Evolutionary conservation across 2,113 vertebrate genomes (phyloP), one percentile per base, ranked within the genome.

Genomic region (Phalacrocorax carbo): DNA sequence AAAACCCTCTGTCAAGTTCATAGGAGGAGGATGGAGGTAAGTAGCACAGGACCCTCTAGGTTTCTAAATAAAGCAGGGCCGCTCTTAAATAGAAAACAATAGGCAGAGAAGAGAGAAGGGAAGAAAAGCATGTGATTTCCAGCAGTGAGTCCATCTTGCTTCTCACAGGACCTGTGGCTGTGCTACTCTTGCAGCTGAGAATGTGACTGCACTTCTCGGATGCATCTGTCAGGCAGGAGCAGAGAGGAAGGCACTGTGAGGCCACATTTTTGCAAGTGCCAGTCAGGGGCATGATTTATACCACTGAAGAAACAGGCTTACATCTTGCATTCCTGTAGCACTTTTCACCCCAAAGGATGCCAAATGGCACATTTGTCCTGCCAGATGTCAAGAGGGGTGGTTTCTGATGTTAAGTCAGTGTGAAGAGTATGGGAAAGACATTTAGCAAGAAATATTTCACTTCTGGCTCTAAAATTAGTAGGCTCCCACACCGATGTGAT

Each of bases 341-440:
- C 34, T 84, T 94, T 92, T 86, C 70, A 86, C n/a, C n/a, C n/a
- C 42, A 22, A 38, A 91, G 42, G 55, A 27, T 95, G 86, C 83
- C 94, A 94, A 60, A 81, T 86, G 77, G 86, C 72, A 60, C 78
- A 61, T 96, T 65, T 91, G 61, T 82, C 52, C 73, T 93, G 87
- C 81, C 78, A 90, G 66, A 25, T 84, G 61, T 65, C 57, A 71
- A 22, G 57, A 71, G 17, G 4, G 3, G n/a, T 75, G 55, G 36
- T 57, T 87, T 90, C 46, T 69, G 79, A 36, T 80, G 51, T 55
- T 61, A 68, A 62, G 27, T 70, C 58, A 52, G 48, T 61, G 38
- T 23, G 10, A 84, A 64, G 23, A 81, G 16, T 42, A 61, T 52
- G 55, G 46, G 69, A 71, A 91, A 60, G 84, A 79, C 81, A 52